A percentile compares a stretch with the other conserved stretches of the same genome.
phyloP scores from a whole-genome alignment of 2,888 invertebrate species.

The Apamea sordens region DNA sequence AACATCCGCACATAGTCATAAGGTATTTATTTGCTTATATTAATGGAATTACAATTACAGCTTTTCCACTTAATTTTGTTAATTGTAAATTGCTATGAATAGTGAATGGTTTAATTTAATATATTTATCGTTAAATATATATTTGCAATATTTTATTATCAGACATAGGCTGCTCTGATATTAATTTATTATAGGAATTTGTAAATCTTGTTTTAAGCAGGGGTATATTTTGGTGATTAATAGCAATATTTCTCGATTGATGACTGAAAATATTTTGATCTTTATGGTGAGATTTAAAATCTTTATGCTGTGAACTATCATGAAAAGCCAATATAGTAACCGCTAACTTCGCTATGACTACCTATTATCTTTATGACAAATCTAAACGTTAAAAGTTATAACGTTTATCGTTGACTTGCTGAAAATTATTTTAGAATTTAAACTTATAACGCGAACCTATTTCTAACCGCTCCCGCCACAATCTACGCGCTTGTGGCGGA shows the following conservation, averaged over 20 bases:
- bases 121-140: background rate
- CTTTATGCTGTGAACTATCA: background rate
- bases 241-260: background rate
- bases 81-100: background rate
- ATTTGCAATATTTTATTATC: background rate
- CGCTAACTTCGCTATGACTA: background rate
- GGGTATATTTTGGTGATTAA: too few species aligned
- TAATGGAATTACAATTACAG: background rate
- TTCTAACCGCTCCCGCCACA: too few species aligned
- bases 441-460: too few species aligned
- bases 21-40: too few species aligned
- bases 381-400: background rate
- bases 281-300: too few species aligned
- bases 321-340: background rate
- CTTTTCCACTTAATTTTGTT: background rate
- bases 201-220: background rate
- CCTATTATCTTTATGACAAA: constrained; percentile 1
- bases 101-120: background rate
- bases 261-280: background rate
- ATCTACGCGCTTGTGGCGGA: too few species aligned
- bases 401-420: background rate
- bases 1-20: too few species aligned
- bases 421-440: background rate
- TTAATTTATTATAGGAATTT: background rate
- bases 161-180: background rate